phyloP scores from a whole-genome alignment of 2,888 invertebrate genomes.

The Griposia aprilina region DNA sequence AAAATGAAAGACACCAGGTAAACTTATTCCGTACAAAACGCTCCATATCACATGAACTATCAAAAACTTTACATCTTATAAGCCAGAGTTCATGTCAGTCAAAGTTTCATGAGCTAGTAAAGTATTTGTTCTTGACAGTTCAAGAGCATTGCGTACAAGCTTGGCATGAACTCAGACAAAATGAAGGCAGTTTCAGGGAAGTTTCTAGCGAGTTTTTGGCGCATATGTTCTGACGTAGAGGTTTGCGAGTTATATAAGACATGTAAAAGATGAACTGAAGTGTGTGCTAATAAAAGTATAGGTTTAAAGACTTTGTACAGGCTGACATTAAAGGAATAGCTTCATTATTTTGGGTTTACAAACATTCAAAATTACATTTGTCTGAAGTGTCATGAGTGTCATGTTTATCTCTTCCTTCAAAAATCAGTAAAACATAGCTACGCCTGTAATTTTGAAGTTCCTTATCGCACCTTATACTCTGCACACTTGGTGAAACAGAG shows the following conservation, averaged over 20 bases:
- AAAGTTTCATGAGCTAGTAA: slow-evolving; percentile 34
- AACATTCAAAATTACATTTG: not conserved
- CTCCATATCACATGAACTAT: slow-evolving; percentile 12
- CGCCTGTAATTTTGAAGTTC: too few relatives aligned
- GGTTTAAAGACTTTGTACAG: not conserved
- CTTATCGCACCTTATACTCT: not conserved
- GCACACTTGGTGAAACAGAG: not conserved
- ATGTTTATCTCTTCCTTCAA: not conserved
- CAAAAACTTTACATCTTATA: slow-evolving; percentile 20
- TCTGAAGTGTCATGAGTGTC: too few relatives aligned
- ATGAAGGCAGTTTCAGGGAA: slow-evolving; percentile 31
- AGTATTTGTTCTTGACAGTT: slow-evolving; percentile 58
- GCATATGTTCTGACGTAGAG: slow-evolving; percentile 15
- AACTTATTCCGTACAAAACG: not conserved
- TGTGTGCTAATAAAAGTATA: not conserved
- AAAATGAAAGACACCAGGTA: not conserved
- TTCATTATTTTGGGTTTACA: not conserved
- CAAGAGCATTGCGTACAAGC: slow-evolving; percentile 41
- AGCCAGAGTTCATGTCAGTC: slow-evolving; percentile 43
- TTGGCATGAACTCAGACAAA: slow-evolving; percentile 35
- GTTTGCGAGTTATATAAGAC: not conserved
- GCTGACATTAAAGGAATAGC: not conserved
- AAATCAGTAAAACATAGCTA: not conserved
- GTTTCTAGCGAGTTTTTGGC: slow-evolving; percentile 12
- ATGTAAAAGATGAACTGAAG: not conserved